A percentile compares a stretch with the other conserved stretches of the same genome.
phyloP scores from a whole-genome alignment of 1,140 invertebrate genomes.

The Bilobella aurantiaca region DNA sequence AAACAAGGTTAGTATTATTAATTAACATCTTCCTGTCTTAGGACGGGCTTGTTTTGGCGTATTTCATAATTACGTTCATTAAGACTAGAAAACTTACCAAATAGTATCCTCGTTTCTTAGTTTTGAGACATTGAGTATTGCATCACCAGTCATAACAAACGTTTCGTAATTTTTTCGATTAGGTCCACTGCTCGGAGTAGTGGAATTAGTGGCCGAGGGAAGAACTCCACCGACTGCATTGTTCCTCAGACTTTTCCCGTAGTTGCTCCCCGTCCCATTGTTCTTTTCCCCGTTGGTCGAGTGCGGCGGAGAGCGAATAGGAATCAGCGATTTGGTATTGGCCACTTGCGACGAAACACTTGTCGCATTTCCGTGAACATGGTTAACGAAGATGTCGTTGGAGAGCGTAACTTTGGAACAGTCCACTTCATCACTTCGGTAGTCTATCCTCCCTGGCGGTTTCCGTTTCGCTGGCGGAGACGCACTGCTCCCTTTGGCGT shows the following conservation, averaged over 20 bases:
- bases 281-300: constrained; percentile 8
- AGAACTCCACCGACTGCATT: background rate
- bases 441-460: constrained; percentile 8
- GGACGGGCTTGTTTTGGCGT: no score
- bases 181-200: background rate
- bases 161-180: constrained; percentile 57
- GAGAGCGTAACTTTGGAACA: constrained; percentile 20
- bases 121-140: constrained; percentile 79
- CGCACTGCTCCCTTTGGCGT: background rate
- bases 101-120: constrained; percentile 26
- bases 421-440: background rate
- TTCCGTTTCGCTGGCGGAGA: constrained; percentile 17
- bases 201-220: background rate
- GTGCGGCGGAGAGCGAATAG: background rate
- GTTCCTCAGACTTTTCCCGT: background rate
- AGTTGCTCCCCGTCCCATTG: background rate
- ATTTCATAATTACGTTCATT: no score
- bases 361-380: constrained; percentile 14
- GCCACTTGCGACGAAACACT: background rate
- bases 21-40: no score
- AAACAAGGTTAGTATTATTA: no score
- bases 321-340: background rate
- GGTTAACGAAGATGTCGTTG: constrained; percentile 33
- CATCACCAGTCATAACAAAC: constrained; percentile 94
- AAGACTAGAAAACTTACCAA: constrained; percentile 8